Evolutionary conservation across 2,888 invertebrate genomes (phyloP).

Genomic region (Apotomis capreana): DNA sequence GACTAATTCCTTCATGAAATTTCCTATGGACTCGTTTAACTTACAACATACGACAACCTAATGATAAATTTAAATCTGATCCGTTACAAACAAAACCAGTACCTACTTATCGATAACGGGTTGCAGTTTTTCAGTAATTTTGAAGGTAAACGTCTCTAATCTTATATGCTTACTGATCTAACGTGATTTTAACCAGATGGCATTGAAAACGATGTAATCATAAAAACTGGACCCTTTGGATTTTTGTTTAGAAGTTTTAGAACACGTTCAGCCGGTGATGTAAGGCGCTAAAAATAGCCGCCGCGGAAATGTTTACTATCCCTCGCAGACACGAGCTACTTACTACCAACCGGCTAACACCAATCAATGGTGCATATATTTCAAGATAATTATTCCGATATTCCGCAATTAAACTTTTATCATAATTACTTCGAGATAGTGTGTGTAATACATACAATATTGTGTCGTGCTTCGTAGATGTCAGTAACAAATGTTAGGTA

Average conservation of each 20-base stretch:
- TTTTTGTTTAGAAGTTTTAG: slow-evolving; percentile 48
- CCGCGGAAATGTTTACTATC: slow-evolving; percentile 73
- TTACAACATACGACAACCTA: no score
- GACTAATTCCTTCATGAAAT: background rate
- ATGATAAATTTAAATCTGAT: background rate
- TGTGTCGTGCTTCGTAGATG: no score
- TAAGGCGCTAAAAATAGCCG: slow-evolving; percentile 73
- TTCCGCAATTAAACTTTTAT: background rate
- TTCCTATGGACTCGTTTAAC: background rate
- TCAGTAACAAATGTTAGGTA: no score
- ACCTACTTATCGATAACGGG: background rate
- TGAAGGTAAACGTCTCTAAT: background rate
- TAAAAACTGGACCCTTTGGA: slow-evolving; percentile 53
- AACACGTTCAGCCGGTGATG: slow-evolving; percentile 61
- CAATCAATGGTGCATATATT: slow-evolving; percentile 29
- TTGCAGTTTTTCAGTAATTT: background rate
- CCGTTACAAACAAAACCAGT: slow-evolving; percentile 8
- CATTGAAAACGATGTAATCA: slow-evolving; percentile 36
- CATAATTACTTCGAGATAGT: background rate
- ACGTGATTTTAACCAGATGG: slow-evolving; percentile 30
- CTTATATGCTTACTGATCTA: background rate
- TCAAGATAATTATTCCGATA: background rate
- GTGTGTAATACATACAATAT: no score
- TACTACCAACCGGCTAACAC: slow-evolving; percentile 45
- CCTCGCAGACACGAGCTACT: slow-evolving; percentile 60